Evolutionary conservation across 2,113 vertebrate species (phyloP), one percentile per base, ranked within the genome.

Genomic region (Peromyscus polionotus): DNA sequence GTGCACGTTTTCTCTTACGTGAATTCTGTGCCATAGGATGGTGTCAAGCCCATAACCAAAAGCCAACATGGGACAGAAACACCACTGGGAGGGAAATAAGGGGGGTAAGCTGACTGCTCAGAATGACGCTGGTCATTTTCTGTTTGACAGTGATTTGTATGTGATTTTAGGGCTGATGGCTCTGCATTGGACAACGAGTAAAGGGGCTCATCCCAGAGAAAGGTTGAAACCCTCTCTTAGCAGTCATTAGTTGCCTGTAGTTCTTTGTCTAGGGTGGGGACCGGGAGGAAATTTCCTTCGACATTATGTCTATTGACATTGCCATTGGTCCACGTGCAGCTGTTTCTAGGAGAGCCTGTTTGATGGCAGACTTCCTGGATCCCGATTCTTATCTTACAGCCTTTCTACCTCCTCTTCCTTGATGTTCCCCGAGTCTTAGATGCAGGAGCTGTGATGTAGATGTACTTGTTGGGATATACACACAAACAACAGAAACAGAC

Each of bases 111-210:
- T 54, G 31, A 28, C 19, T 1, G 1, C 26, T 76, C 2, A 54
- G 57, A 28, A 67, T 22, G 51, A 67, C 28, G 51, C 57, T 16
- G 19, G 12, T 5, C 4, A 28, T 36, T 48, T 93, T 98, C 17
- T 33, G 26, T 94, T 97, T 83, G 90, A 3, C 97, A 97, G 13
- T 73, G 39, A 54, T 85, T 85, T 85, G 81, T 65, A 5, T 45
- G 19, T 14, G 2, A 31, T 65, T 31, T 65, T 39, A 31, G 83
- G 39, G 59, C n/a, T 42, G 59, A 85, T 3, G 24, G 26, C 39
- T 85, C 59, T 45, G 14, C 59, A 19, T 19, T 45, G 14, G 59
- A 31, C 39, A 45, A 42, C n/a, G n/a, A 28, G 17, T 75, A 63
- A 63, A 63, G n/a, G 24, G 81, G 1, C n/a, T 42, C 14, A 31